Conservation (phyloP, 2,888 invertebrate species). For the Pheosia gnoma region DNA sequence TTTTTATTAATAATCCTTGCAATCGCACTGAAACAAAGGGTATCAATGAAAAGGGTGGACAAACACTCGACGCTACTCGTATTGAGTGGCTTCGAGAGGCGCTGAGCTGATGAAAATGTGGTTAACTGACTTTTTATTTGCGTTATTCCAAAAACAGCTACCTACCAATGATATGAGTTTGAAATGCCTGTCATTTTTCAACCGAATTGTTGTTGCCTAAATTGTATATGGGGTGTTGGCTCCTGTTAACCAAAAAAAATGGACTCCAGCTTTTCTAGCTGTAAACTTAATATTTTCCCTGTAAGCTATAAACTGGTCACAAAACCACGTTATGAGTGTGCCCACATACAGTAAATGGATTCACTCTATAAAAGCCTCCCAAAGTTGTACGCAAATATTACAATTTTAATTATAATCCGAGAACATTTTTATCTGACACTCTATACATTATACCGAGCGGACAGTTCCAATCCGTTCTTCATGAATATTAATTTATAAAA, state of each 20-base stretch:
- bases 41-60: constrained; percentile 1
- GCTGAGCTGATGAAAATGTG: constrained; percentile 17
- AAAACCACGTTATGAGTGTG: no score
- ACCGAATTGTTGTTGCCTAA: no score
- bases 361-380: no score
- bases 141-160: not conserved
- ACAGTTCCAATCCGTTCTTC: constrained; percentile 50
- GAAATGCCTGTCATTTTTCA: no score
- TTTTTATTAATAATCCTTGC: not conserved
- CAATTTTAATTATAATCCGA: constrained; percentile 32
- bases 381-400: constrained; percentile 19
- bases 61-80: constrained; percentile 21
- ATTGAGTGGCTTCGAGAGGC: constrained; percentile 8
- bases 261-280: no score
- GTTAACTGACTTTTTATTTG: constrained; percentile 8
- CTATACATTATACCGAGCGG: constrained; percentile 48
- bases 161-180: no score
- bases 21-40: not conserved
- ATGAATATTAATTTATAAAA: constrained; percentile 64
- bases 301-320: no score
- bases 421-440: constrained; percentile 34
- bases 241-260: no score
- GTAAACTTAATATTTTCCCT: no score
- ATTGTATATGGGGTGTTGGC: no score
- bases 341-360: no score